Percentiles rank a stretch among this genome's conserved stretches.
Evolutionary conservation across 2,888 invertebrate species (phyloP).

Genomic region (Orchestes rusci): DNA sequence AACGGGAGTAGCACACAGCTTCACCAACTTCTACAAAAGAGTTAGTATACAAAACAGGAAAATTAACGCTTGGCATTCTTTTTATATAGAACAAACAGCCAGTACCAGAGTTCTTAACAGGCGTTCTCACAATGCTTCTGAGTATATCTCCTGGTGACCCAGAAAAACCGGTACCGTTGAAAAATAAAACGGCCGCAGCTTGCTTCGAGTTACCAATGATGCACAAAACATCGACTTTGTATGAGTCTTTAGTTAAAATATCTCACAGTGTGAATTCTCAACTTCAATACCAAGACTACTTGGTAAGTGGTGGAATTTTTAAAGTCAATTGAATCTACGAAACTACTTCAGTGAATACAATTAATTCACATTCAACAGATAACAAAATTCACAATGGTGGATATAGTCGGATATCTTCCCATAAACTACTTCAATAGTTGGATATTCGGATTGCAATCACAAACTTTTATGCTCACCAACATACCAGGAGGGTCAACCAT

Average conservation of each 20-base stretch:
- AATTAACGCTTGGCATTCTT: neutral
- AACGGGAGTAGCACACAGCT: conserved; percentile 9
- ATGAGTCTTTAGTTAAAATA: no score
- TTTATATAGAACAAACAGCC: neutral
- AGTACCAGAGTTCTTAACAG: neutral
- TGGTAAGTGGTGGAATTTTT: no score
- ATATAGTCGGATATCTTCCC: no score
- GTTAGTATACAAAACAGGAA: conserved; percentile 10
- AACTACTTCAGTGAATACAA: no score
- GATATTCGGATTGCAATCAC: neutral
- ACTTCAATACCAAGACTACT: no score
- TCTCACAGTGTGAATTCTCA: no score
- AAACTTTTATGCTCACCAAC: conserved; percentile 5
- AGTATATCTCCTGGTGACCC: neutral
- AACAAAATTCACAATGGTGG: no score
- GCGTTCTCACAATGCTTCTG: neutral
- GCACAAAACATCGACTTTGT: neutral
- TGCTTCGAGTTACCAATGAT: neutral
- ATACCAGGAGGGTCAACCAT: conserved; percentile 11
- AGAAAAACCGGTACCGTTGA: neutral
- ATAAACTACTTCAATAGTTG: no score
- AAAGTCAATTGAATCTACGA: no score
- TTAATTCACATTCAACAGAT: no score
- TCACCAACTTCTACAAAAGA: conserved; percentile 5
- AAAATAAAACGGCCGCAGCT: neutral